These are phyloP conservation scores for Microtus pennsylvanicus DNA, from an alignment of 2,113 vertebrate genomes.

Conservation along the genomic window DNA sequence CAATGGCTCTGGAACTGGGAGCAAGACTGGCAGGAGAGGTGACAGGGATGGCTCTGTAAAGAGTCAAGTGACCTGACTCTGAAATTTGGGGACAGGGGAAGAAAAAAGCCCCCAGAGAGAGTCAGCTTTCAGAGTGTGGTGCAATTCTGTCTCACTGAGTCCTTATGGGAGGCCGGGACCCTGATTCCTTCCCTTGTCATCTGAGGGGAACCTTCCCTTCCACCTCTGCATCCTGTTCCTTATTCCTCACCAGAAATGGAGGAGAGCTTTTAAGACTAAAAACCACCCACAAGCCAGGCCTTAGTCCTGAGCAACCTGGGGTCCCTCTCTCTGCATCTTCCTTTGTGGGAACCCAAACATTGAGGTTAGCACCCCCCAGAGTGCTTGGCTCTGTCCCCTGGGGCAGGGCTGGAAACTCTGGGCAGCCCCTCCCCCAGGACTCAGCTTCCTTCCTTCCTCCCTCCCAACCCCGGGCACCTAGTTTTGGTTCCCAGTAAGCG, in stretches of 20 bases:
- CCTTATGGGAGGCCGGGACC: neutral
- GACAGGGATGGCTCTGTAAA: neutral
- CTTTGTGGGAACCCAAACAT: neutral
- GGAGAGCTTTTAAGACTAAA: neutral
- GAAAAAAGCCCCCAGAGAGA: neutral
- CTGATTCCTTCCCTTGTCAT: neutral
- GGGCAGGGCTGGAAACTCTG: constrained; percentile 14
- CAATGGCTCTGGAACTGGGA: neutral
- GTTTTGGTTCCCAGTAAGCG: constrained; percentile 80
- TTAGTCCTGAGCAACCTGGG: neutral
- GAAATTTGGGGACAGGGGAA: neutral
- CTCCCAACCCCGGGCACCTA: constrained; percentile 73
- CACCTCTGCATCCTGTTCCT: neutral
- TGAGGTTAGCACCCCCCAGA: neutral
- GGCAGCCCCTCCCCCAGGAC: constrained; percentile 66
- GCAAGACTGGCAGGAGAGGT: neutral
- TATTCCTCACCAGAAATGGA: neutral
- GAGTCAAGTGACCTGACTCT: neutral
- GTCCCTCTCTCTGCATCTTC: neutral
- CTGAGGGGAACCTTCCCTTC: neutral
- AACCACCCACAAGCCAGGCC: neutral
- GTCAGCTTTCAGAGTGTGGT: neutral
- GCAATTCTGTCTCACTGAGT: neutral
- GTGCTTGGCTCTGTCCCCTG: neutral
- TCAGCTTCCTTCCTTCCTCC: constrained; percentile 79